Percentiles rank a stretch among this genome's conserved stretches.
phyloP scores from a whole-genome alignment of 2,113 vertebrate species.

The Chaenocephalus aceratus region DNA sequence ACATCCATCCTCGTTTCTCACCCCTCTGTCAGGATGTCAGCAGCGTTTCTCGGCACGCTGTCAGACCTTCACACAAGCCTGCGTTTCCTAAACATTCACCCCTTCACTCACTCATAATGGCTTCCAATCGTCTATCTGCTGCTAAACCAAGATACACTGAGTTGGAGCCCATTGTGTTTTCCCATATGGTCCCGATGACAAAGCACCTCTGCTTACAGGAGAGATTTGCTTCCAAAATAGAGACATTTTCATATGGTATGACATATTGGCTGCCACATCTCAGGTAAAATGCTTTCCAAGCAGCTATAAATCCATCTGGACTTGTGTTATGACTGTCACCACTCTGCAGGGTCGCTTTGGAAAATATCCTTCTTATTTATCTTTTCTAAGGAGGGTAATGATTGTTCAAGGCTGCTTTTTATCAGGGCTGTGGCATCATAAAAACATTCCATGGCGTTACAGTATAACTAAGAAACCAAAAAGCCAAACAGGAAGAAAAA shows the following conservation, averaged over 20 bases:
- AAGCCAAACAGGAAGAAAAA: not conserved
- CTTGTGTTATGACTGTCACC: not conserved
- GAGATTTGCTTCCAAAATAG: not conserved
- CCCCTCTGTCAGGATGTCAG: conserved; percentile 61
- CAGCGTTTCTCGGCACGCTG: conserved; percentile 55
- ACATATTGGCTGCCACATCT: not conserved
- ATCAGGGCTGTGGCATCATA: conserved; percentile 1
- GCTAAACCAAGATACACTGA: not conserved
- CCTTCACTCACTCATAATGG: not conserved
- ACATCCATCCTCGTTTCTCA: conserved; percentile 62
- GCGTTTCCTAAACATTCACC: conserved; percentile 8
- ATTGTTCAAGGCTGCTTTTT: not conserved
- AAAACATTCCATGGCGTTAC: conserved; percentile 1
- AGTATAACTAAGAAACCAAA: not conserved
- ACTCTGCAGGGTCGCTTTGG: not conserved
- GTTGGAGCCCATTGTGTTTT: not conserved
- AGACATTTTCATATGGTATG: not conserved
- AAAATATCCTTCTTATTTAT: not conserved
- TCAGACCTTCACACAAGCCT: conserved; percentile 35
- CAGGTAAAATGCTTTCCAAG: not conserved
- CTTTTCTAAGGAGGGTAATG: not conserved
- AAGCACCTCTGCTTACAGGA: conserved; percentile 10
- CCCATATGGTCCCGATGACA: conserved; percentile 6
- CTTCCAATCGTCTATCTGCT: not conserved
- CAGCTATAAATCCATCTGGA: not conserved